Conservation (phyloP, 2,888 invertebrate genomes). For the Sicus ferrugineus region DNA sequence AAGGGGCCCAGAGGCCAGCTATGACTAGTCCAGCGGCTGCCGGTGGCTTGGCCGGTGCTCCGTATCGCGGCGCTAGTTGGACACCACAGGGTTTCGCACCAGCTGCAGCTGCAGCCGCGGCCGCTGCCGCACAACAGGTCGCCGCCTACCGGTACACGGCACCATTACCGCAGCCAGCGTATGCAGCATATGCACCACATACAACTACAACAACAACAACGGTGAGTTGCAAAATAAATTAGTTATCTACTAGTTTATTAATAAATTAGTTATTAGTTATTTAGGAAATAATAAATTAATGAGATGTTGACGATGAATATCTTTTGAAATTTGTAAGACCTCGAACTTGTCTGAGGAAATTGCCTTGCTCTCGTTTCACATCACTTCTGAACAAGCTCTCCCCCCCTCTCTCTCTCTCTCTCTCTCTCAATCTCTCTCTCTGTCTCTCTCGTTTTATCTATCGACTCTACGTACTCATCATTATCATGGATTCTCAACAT, state of each 20-base stretch:
- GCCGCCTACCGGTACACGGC: constrained; percentile 64
- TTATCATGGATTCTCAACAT: no score
- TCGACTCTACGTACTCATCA: no score
- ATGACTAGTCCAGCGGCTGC: constrained; percentile 66
- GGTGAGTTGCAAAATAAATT: constrained; percentile 54
- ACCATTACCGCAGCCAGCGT: constrained; percentile 64
- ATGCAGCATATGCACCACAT: constrained; percentile 65
- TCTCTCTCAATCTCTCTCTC: no score
- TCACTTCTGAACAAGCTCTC: no score
- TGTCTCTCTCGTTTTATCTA: no score
- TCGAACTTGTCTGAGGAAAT: no score
- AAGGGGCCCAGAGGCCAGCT: constrained; percentile 64
- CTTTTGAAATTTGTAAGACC: no score
- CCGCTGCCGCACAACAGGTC: constrained; percentile 61
- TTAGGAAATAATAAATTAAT: no score
- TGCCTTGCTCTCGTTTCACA: no score
- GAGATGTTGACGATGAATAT: no score
- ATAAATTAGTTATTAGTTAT: not conserved
- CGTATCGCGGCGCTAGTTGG: constrained; percentile 65
- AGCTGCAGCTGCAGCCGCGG: constrained; percentile 61
- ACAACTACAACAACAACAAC: constrained; percentile 63
- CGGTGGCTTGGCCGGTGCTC: constrained; percentile 63
- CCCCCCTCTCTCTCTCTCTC: no score
- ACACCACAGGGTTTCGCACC: constrained; percentile 65
- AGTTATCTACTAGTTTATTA: not conserved